Evolutionary conservation across 1,140 invertebrate genomes (phyloP), one percentile per base, ranked within the genome.

Genomic region (Sitophilus oryzae): DNA sequence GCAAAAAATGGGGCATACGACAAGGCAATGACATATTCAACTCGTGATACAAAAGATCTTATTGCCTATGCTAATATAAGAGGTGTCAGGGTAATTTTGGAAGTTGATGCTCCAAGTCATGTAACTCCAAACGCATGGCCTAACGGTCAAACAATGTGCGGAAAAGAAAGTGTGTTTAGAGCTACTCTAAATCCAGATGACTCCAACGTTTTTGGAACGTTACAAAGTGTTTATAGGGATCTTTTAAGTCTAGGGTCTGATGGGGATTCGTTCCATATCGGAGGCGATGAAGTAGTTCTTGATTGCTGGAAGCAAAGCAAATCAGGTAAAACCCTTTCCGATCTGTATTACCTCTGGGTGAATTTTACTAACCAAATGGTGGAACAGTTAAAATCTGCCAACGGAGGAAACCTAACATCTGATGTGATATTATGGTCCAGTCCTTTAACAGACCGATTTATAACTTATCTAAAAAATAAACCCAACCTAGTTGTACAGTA

Each of bases 61-160:
- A 75, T 83, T 0, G 73, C 77, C 5, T 85, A 82, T 63, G 85
- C 82, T 0, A 75, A 74, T 52, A 67, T 82, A 19, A 74, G 84
- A 36, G 89, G 89, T 1, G 77, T 91, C 2, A 76, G 86, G 46
- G 73, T 87, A 1, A 69, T 88, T 18, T 64, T 79, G 16, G 89
- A 91, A 73, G 72, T 91, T 11, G 89, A 91, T 73, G 82, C 85
- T 2, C 89, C 89, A 0, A 83, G 86, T 2, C 89, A 91, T 68
- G 84, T 86, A 1, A 85, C 85, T 5, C 80, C 81, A 48, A 75
- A 78, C 0, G 67, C 73, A 4, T 73, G 73, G 1, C 64, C 83
- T 25, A 83, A 83, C 15, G 75, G 82, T 38, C 64, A 86, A 8
- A 79, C 60, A n/a, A 56, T 65, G 8, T 77, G 79, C 0, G 69